Base-by-base conservation (phyloP, 1,140 invertebrate genomes). In the Halesus radiatus region DNA sequence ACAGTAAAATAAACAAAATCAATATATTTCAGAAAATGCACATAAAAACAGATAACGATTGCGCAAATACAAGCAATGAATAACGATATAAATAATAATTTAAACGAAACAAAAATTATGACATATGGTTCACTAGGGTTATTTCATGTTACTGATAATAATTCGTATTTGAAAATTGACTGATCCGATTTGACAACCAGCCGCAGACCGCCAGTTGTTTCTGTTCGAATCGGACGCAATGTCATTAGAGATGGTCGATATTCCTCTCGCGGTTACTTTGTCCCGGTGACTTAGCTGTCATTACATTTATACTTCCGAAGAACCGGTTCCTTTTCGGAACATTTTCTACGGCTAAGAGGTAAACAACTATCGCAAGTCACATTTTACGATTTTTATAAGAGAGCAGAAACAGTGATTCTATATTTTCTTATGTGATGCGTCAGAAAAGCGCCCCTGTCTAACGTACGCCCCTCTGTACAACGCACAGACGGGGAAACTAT, bases 1-100 rank as follows among this genome's bases (percentile, higher is more conserved):
- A 54, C 70, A 56, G 26, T 74, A 74, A 74, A 74, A 77, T 77
- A 77, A 77, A 77, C 75, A 77, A 77, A 77, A 77, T 77, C 75
- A 77, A 77, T 77, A 77, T 77, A 77, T 77, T 77, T 64, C 23
- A n/a, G 22, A 56, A 74, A 74, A 26, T 56, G 70, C 53, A 74
- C 53, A 56, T 18, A 22, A 74, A 76, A 18, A 16, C 53, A 74
- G 22, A 10, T 3, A 74, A 74, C 26, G 20, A 56, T 16, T 52
- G 54, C 52, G 54, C 54, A 56, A 26, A 18, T 32, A 26, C 15
- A 20, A 15, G 16, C 32, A 60, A 45, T 29, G 58, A 64, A 77
- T 66, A 77, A 68, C 18, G 45, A 77, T 78, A 70, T 64, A 78
- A 78, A 78, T 66, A 78, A 78, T 68, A 70, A 56, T 52, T 32